These are phyloP conservation scores for Sarcophaga rosellei DNA, from an alignment of 2,888 invertebrate species.

Conservation along the genomic window DNA sequence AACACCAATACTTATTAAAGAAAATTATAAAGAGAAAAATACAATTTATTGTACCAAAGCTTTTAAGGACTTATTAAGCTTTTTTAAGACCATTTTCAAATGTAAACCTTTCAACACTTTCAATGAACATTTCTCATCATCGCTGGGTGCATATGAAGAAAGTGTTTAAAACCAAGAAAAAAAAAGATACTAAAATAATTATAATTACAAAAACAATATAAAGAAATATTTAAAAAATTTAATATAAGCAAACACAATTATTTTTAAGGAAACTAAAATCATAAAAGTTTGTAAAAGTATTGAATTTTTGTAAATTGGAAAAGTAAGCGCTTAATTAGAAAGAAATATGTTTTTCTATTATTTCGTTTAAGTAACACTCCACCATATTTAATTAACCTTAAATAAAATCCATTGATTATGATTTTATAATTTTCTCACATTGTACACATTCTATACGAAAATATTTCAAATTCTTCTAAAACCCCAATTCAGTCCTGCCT, in stretches of 20 bases:
- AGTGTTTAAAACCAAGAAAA: slow-evolving; percentile 18
- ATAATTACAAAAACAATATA: neutral
- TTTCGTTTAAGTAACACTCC: too few species aligned
- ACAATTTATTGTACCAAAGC: slow-evolving; percentile 50
- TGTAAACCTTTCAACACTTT: slow-evolving; percentile 59
- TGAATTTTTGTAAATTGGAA: neutral
- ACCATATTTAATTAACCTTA: too few species aligned
- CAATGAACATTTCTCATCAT: slow-evolving; percentile 39
- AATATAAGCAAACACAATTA: neutral
- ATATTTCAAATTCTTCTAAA: too few species aligned
- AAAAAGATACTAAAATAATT: neutral
- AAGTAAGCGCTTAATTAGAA: neutral
- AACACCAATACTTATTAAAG: slow-evolving; percentile 65
- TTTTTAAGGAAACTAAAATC: slow-evolving; percentile 7
- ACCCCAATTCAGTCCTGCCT: too few species aligned
- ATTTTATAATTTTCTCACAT: too few species aligned
- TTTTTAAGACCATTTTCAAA: slow-evolving; percentile 60
- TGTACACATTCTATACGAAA: too few species aligned
- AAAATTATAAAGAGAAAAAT: slow-evolving; percentile 51
- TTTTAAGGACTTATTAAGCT: slow-evolving; percentile 47
- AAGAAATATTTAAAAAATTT: neutral
- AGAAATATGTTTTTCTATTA: too few species aligned
- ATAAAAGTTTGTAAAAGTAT: neutral
- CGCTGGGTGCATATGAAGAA: slow-evolving; percentile 51
- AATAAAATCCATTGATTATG: too few species aligned